Evolutionary conservation across 2,797 vertebrate genomes (phyloP), one percentile per base, ranked within the genome.

Genomic region (Gymnopithys bicolor): DNA sequence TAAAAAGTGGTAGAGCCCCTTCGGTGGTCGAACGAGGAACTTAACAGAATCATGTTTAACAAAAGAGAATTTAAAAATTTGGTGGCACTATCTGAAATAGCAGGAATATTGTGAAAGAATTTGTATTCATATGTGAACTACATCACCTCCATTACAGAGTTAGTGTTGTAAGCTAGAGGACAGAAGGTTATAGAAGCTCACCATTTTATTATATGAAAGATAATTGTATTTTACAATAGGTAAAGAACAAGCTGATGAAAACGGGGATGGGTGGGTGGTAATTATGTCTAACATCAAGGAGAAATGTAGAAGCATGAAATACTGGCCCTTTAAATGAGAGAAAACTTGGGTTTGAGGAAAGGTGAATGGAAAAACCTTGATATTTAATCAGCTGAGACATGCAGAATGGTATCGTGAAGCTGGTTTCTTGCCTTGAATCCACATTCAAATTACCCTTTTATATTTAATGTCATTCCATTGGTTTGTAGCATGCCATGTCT

Each of bases 381-480:
- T 84, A 85, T 82, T 94, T 83, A 68, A 56, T 93, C 63, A 85
- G 30, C 39, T 45, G 59, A 85, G 59, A 55, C 33, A 55, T 79
- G 41, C 24, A 85, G 86, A 90, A 90, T 32, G 30, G 33, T 63
- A 68, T 79, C 63, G n/a, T 63, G 10, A 95, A 28, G 22, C 32
- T 73, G 22, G 35, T 94, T 94, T 85, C 67, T 87, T 70, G 45
- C 33, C 53, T 88, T 81, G 73, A 87, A 77, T 85, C 48, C 80
- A 85, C 37, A 52, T 71, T 87, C 21, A 82, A 92, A 92, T 94
- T 92, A 63, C 49, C 33, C 32, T 87, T 94, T 82, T 85, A 74
- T 73, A 90, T 93, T 84, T 51, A 75, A 8, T 70, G 73, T 80
- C 37, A 25, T 81, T 89, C 75, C 10, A 18, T 53, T 91, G 69